These are phyloP conservation scores for Girardinichthys multiradiatus DNA, from an alignment of 2,113 vertebrate genomes.

Conservation along the genomic window DNA sequence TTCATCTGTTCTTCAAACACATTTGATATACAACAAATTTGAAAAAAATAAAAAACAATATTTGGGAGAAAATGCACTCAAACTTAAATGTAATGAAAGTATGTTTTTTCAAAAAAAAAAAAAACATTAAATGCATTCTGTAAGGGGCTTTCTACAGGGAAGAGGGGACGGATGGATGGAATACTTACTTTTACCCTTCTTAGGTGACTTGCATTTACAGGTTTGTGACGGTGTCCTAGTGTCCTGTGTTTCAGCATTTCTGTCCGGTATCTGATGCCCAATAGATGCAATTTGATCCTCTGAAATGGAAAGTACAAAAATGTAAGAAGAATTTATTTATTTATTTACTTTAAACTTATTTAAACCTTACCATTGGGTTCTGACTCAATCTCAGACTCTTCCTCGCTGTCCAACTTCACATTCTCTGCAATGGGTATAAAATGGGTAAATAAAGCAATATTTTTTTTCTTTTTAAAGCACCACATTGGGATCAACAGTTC, in stretches of 20 bases:
- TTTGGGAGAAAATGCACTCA: too few relatives aligned
- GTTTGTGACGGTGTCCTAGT: background rate
- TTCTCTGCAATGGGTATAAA: constrained; percentile 2
- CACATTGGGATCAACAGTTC: background rate
- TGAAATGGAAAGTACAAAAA: background rate
- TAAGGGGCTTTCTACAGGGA: background rate
- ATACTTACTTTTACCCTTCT: too few relatives aligned
- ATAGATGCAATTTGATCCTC: background rate
- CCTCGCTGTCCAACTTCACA: constrained; percentile 5
- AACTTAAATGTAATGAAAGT: too few relatives aligned
- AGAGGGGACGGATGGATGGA: background rate
- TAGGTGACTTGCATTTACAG: background rate
- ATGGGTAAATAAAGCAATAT: background rate
- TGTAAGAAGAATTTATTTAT: background rate
- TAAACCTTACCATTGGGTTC: background rate
- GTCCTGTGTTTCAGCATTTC: background rate
- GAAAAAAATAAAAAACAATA: too few relatives aligned
- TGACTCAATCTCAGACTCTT: background rate
- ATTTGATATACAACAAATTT: too few relatives aligned
- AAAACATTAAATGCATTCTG: too few relatives aligned
- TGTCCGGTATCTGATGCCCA: background rate
- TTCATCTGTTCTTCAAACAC: too few relatives aligned
- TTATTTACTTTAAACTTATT: background rate
- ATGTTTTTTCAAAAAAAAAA: too few relatives aligned
- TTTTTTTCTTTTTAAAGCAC: background rate